Base-by-base conservation (phyloP, 1,140 invertebrate genomes). In the Euwallacea fornicatus region DNA sequence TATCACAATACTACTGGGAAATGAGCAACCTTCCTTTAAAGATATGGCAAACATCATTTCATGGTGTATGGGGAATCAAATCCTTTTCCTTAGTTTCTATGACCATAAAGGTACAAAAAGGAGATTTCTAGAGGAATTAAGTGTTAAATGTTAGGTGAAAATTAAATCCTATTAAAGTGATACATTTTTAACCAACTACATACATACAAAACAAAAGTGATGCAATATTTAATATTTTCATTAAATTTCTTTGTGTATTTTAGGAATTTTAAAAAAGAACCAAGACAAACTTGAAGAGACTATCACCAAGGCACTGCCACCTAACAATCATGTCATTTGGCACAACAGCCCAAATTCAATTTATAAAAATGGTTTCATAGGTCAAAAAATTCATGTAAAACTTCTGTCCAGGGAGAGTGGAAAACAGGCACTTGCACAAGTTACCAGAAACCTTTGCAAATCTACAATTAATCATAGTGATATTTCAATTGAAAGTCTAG, bases 71-170 rank as follows among this genome's bases (percentile, higher is more conserved):
- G 81, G 84, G 41, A 82, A 86, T 72, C 86, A 86, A 75, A 86
- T 91, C 75, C 82, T 86, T 54, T 88, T 85, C 80, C 79, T 91
- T 75, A 91, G 87, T 77, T 89, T 91, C 76, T 88, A 90, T 79
- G 89, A 91, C 81, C 81, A 86, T 76, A 85, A 85, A 83, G 89
- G 90, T 90, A 69, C n/a, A 85, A 83, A 74, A 33, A 33, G 21
- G 21, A 33, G 21, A 33, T 33, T 33, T 33, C 4, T 33, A 33
- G 4, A 33, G 21, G 21, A 33, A 33, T 33, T 33, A 4, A 33
- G 4, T 4, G 4, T 33, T 33, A 33, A 33, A 33, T 33, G 21
- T 33, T 33, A 33, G 21, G 21, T 33, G 21, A 33, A 33, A 33
- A 33, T 33, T 33, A 33, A 33, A 33, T 33, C 4, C 21, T 33